phyloP scores from a whole-genome alignment of 2,797 vertebrate genomes.

The Furcifer pardalis region DNA sequence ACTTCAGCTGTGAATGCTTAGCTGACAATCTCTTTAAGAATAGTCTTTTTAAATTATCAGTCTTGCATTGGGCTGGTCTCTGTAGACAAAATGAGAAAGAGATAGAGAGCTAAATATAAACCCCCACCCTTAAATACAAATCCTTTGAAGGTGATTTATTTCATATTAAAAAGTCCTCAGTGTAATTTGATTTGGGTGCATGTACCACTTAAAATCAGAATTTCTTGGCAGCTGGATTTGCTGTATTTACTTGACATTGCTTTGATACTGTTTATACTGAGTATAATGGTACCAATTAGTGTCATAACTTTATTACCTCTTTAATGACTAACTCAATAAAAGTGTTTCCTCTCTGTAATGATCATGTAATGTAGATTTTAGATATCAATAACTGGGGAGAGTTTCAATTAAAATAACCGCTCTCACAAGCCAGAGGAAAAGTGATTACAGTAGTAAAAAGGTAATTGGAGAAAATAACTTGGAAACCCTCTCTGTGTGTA shows the following conservation, averaged over 20 bases:
- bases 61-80: background rate
- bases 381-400: conserved; percentile 51
- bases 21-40: background rate
- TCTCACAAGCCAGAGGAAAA: conserved; percentile 13
- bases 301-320: conserved; percentile 54
- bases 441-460: conserved; percentile 25
- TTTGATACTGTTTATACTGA: conserved; percentile 59
- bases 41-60: conserved; percentile 13
- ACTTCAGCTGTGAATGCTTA: conserved; percentile 7
- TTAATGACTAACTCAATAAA: conserved; percentile 56
- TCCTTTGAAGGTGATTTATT: conserved; percentile 53
- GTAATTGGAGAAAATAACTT: background rate
- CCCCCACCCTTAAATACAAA: conserved; percentile 45
- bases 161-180: conserved; percentile 54
- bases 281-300: conserved; percentile 56
- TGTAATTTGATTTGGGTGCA: conserved; percentile 52
- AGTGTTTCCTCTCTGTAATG: conserved; percentile 66
- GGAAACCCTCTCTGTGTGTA: background rate
- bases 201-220: conserved; percentile 55
- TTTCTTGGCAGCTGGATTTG: conserved; percentile 55
- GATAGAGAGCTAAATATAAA: conserved; percentile 40
- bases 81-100: conserved; percentile 24
- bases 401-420: conserved; percentile 34
- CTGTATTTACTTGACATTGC: conserved; percentile 44
- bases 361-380: conserved; percentile 60